Evolutionary conservation across 2,888 invertebrate genomes (phyloP).

Genomic region (Patella depressa): DNA sequence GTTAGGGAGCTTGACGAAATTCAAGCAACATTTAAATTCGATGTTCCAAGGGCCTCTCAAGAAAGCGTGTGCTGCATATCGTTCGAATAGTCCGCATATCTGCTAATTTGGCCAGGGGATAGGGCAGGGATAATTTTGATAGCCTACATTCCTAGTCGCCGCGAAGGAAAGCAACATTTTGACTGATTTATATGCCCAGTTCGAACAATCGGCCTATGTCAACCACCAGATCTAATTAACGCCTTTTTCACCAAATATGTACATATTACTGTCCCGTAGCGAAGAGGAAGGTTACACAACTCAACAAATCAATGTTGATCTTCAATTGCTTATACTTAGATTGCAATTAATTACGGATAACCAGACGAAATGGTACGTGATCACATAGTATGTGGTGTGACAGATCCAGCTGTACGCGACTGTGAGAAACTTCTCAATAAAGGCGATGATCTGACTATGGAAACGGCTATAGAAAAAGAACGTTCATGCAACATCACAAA

Average conservation of each 20-base stretch:
- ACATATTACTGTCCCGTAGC: constrained; percentile 21
- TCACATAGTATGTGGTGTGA: constrained; percentile 33
- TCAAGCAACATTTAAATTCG: constrained; percentile 26
- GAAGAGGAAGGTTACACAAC: constrained; percentile 16
- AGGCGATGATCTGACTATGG: constrained; percentile 25
- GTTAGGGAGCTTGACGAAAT: constrained; percentile 29
- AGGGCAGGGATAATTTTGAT: constrained; percentile 32
- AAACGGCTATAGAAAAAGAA: constrained; percentile 29
- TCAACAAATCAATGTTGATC: constrained; percentile 20
- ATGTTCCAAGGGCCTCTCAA: constrained; percentile 27
- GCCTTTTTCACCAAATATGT: constrained; percentile 27
- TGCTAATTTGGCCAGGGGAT: constrained; percentile 28
- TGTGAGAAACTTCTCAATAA: too few relatives aligned
- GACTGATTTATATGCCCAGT: too few relatives aligned
- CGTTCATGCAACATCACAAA: too few relatives aligned
- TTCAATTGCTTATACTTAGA: constrained; percentile 8
- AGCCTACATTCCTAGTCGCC: constrained; percentile 25
- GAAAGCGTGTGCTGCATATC: constrained; percentile 18
- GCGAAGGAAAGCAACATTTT: constrained; percentile 6
- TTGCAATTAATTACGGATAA: constrained; percentile 16
- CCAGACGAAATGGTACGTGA: constrained; percentile 21
- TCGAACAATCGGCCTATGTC: constrained; percentile 14
- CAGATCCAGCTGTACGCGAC: constrained; percentile 22
- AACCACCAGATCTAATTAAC: constrained; percentile 29
- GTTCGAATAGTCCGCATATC: constrained; percentile 23